phyloP scores from a whole-genome alignment of 2,113 vertebrate genomes.

The Felis chaus region DNA sequence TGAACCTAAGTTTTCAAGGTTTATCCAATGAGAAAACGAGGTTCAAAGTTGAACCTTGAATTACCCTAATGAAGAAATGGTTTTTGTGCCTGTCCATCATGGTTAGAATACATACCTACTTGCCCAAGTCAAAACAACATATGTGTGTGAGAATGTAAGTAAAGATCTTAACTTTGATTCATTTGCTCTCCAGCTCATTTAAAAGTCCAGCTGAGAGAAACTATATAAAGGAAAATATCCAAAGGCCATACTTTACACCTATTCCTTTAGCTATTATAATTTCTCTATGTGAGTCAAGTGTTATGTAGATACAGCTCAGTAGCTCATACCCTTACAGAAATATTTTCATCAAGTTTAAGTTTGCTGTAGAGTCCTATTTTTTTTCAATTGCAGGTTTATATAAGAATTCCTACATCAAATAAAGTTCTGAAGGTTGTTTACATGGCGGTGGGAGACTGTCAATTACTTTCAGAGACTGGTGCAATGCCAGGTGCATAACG shows the following conservation, averaged over 20 bases:
- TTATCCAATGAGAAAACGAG: neutral
- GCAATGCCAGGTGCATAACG: neutral
- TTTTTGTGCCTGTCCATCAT: accelerated
- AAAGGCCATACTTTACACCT: neutral
- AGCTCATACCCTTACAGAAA: neutral
- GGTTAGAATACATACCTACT: neutral
- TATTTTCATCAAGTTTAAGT: neutral
- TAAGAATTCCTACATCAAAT: neutral
- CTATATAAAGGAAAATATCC: neutral
- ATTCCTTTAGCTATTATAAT: neutral
- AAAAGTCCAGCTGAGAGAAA: neutral
- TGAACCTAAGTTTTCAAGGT: neutral
- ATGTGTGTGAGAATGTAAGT: neutral
- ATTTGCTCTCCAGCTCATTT: neutral
- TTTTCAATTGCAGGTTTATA: neutral
- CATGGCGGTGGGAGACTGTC: neutral
- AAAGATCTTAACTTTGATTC: neutral
- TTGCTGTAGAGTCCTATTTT: neutral
- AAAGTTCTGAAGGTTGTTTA: neutral
- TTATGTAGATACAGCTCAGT: neutral
- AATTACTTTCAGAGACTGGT: neutral
- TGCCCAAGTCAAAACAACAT: neutral
- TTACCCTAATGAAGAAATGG: neutral
- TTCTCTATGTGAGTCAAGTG: neutral
- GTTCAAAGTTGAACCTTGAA: neutral